Evolutionary conservation across 2,113 vertebrate species (phyloP), one percentile per base, ranked within the genome.

Genomic region (Hassar affinis): DNA sequence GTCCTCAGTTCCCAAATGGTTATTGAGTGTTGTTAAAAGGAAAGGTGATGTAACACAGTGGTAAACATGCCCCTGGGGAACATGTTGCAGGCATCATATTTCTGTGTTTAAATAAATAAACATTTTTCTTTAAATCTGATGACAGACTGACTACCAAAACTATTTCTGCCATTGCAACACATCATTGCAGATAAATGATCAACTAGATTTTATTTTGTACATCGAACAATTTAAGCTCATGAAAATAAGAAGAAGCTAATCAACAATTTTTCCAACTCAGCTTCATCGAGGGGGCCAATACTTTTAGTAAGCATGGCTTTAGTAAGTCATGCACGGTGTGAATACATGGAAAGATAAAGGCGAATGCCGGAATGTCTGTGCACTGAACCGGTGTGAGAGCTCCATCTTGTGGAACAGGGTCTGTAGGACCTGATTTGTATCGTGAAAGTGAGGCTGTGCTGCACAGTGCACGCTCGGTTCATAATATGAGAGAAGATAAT

Each of bases 331-430:
- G 38, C 35, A 25, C 11, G 5, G 10, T 25, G 9, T 69, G 7
- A 30, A 49, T 17, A 0, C 2, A 9, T 51, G 2, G 27, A 11
- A 52, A 75, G 27, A 6, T 42, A 42, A 42, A 42, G n/a, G n/a
- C 20, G 18, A 42, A 45, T 2, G 4, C n/a, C 1, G 7, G 72
- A 75, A 52, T 4, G n/a, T 22, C 51, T 52, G 1, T 18, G 20
- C 17, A 76, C 18, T 56, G 74, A 76, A 76, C 51, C 38, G 9
- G 54, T 35, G 10, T 12, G 52, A 56, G 30, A 77, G 51, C 52
- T 22, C 74, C 74, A 77, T 77, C 74, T 77, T 56, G 12, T 56
- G 74, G 74, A 56, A 35, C n/a, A 77, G 18, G 6, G 20, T 74
- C 14, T 49, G 38, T n/a, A 71, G 11, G 1, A 17, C 71, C 49